A percentile compares a stretch with the other conserved stretches of the same genome.
phyloP scores from a whole-genome alignment of 2,888 invertebrate genomes.

The Tyria jacobaeae region DNA sequence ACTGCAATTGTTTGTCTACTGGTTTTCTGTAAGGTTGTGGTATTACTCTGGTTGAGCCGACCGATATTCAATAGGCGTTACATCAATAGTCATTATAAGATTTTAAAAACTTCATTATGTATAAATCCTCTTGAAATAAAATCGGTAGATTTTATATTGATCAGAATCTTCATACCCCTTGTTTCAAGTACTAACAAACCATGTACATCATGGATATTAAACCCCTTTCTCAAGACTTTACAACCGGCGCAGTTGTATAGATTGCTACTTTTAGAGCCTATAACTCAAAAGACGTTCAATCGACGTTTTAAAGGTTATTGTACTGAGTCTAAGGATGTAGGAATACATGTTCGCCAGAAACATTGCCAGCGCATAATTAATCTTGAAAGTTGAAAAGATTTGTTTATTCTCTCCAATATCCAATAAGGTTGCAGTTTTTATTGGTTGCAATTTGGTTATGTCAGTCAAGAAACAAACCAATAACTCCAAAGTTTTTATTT shows the following conservation, averaged over 20 bases:
- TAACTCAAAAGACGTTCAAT: conserved; percentile 1
- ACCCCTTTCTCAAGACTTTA: conserved; percentile 6
- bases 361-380: neutral
- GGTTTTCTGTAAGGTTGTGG: too few relatives aligned
- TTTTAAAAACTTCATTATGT: neutral
- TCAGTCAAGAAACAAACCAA: neutral
- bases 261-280: conserved; percentile 13
- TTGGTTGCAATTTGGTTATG: too few relatives aligned
- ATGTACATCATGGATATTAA: neutral
- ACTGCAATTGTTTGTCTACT: too few relatives aligned
- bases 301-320: neutral
- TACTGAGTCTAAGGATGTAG: neutral
- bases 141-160: neutral
- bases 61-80: too few relatives aligned
- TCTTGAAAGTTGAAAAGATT: neutral
- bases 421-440: too few relatives aligned
- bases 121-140: neutral
- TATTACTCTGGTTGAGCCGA: too few relatives aligned
- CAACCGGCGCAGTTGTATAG: neutral
- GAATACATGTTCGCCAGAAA: neutral
- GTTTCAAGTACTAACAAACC: neutral
- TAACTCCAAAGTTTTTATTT: neutral
- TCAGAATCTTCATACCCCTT: neutral
- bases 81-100: neutral
- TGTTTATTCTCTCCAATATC: too few relatives aligned